Conservation (phyloP, 2,113 vertebrate genomes). For the Bathybates hornii region DNA sequence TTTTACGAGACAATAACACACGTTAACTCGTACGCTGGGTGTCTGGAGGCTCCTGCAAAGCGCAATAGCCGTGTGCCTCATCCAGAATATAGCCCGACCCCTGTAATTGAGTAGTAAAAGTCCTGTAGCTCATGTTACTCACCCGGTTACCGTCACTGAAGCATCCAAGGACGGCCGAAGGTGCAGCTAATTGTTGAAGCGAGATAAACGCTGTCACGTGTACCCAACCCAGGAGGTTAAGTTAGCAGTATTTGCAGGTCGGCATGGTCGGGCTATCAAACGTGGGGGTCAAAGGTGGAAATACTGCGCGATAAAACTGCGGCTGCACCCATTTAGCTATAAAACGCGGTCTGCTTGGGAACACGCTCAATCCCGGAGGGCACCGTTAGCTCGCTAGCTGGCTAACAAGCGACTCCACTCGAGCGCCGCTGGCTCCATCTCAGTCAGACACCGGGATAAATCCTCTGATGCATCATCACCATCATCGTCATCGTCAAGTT, state of each 20-base stretch:
- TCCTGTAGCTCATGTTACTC: slow-evolving; percentile 27
- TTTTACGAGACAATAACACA: background rate
- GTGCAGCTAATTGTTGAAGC: slow-evolving; percentile 3
- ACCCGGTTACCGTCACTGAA: slow-evolving; percentile 53
- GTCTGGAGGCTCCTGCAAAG: background rate
- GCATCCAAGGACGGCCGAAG: slow-evolving; percentile 46
- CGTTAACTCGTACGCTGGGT: background rate
- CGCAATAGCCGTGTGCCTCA: background rate
- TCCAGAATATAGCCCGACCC: slow-evolving; percentile 30
- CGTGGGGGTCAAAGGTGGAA: background rate
- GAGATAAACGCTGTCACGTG: slow-evolving; percentile 50
- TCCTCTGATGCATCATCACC: slow-evolving; percentile 47
- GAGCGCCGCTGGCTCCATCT: slow-evolving; percentile 58
- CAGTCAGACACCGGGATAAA: slow-evolving; percentile 57
- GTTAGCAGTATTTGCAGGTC: slow-evolving; percentile 25
- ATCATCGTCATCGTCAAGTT: slow-evolving; percentile 10
- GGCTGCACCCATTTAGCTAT: slow-evolving; percentile 33
- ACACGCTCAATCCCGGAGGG: slow-evolving; percentile 1
- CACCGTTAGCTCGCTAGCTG: slow-evolving; percentile 45
- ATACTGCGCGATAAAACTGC: background rate
- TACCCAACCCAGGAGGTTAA: slow-evolving; percentile 29
- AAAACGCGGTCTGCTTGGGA: background rate
- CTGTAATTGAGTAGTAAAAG: background rate
- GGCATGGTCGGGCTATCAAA: slow-evolving; percentile 30
- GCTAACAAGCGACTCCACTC: slow-evolving; percentile 46